Evolutionary conservation across 2,888 invertebrate genomes (phyloP).

Genomic region (Salpingus planirostris): DNA sequence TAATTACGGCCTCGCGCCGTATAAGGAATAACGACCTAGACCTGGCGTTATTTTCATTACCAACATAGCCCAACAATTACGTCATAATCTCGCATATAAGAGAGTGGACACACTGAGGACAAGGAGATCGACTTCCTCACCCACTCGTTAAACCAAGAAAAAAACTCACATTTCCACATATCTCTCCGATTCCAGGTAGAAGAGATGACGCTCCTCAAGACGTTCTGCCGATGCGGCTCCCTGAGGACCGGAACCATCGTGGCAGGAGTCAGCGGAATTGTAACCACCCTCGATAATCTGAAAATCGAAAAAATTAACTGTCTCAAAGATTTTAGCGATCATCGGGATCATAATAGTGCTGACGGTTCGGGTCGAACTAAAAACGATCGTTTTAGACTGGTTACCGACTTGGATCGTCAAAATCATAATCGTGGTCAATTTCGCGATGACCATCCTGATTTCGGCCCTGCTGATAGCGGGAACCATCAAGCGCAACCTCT

Average conservation of each 20-base stretch:
- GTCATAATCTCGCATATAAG: too few species aligned
- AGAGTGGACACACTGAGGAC: too few species aligned
- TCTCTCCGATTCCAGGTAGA: conserved; percentile 8
- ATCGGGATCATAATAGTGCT: conserved; percentile 61
- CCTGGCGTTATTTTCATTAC: too few species aligned
- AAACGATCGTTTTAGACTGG: conserved; percentile 68
- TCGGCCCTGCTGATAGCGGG: conserved; percentile 68
- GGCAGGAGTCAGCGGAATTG: conserved; percentile 62
- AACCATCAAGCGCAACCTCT: conserved; percentile 67
- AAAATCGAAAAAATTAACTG: conserved; percentile 1
- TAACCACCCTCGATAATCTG: conserved; percentile 37
- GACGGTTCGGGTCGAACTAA: conserved; percentile 57
- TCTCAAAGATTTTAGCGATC: conserved; percentile 50
- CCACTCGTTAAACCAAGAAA: conserved; percentile 1
- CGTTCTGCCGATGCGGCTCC: conserved; percentile 64
- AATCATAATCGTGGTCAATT: conserved; percentile 69
- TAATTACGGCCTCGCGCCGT: too few species aligned
- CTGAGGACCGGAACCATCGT: conserved; percentile 66
- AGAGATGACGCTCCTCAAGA: conserved; percentile 44
- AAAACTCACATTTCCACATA: background rate
- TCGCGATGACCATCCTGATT: conserved; percentile 75
- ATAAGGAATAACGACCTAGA: too few species aligned
- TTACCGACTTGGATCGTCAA: conserved; percentile 60
- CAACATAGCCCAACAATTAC: too few species aligned
- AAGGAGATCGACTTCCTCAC: too few species aligned